These are phyloP conservation scores for Amphipoea lucens DNA, from an alignment of 2,888 invertebrate genomes.

Conservation along the genomic window DNA sequence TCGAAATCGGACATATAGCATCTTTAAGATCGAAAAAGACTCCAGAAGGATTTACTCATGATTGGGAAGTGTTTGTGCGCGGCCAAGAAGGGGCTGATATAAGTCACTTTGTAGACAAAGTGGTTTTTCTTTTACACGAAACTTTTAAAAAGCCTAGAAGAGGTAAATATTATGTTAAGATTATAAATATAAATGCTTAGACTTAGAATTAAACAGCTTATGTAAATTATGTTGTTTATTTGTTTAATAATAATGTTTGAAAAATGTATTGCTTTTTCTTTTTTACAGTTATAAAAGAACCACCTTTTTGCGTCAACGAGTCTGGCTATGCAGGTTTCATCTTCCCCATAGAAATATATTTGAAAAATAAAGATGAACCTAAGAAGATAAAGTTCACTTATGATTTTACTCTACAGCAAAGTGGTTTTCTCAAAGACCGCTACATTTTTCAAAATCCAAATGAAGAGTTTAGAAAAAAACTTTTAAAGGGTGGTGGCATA, in stretches of 20 bases:
- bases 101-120: conserved; percentile 97
- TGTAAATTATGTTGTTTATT: conserved; percentile 58
- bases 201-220: conserved; percentile 39
- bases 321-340: conserved; percentile 99
- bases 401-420: conserved; percentile 95
- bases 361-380: conserved; percentile 97
- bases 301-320: conserved; percentile 97
- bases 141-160: conserved; percentile 97
- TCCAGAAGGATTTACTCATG: conserved; percentile 98
- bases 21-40: conserved; percentile 94
- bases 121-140: conserved; percentile 96
- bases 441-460: conserved; percentile 95
- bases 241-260: conserved; percentile 35
- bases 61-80: conserved; percentile 98
- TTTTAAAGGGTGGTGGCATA: conserved; percentile 96
- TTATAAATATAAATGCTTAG: not conserved
- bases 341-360: conserved; percentile 96
- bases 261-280: conserved; percentile 1
- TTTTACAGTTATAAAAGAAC: conserved; percentile 95
- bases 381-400: conserved; percentile 95
- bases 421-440: conserved; percentile 94
- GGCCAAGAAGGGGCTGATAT: conserved; percentile 97
- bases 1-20: conserved; percentile 98
- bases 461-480: conserved; percentile 96
- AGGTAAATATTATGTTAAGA: conserved; percentile 89